These are phyloP conservation scores for Formica exsecta DNA, from an alignment of 1,140 invertebrate genomes.

Conservation along the genomic window DNA sequence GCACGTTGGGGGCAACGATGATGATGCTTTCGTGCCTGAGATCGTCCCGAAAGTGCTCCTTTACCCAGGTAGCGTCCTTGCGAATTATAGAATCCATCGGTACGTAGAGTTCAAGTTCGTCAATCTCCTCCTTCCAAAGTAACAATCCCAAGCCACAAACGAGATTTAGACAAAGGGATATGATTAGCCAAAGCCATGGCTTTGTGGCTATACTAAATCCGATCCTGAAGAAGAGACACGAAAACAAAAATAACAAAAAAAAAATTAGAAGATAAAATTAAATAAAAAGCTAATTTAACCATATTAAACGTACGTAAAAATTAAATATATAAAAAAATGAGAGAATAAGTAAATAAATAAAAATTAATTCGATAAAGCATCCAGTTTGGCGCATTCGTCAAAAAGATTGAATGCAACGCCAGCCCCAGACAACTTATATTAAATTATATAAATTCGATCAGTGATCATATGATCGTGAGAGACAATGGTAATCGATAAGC, in stretches of 20 bases:
- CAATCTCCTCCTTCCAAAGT: slow-evolving; percentile 80
- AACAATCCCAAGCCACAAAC: slow-evolving; percentile 78
- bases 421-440: neutral
- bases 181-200: slow-evolving; percentile 82
- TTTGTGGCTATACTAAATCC: slow-evolving; percentile 81
- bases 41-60: slow-evolving; percentile 83
- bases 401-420: neutral
- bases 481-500: slow-evolving; percentile 32
- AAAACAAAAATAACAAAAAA: neutral
- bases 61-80: slow-evolving; percentile 82
- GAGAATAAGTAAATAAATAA: neutral
- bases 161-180: slow-evolving; percentile 78
- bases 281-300: neutral
- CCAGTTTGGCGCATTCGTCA: neutral
- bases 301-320: too few species aligned
- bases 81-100: slow-evolving; percentile 80
- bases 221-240: slow-evolving; percentile 73
- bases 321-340: neutral
- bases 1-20: slow-evolving; percentile 84
- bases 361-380: neutral
- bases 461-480: neutral
- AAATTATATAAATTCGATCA: slow-evolving; percentile 37
- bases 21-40: slow-evolving; percentile 85
- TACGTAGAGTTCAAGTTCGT: slow-evolving; percentile 79
- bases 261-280: neutral